Conservation (phyloP, 1,140 invertebrate species). For the Lepidotrigona ventralis region DNA sequence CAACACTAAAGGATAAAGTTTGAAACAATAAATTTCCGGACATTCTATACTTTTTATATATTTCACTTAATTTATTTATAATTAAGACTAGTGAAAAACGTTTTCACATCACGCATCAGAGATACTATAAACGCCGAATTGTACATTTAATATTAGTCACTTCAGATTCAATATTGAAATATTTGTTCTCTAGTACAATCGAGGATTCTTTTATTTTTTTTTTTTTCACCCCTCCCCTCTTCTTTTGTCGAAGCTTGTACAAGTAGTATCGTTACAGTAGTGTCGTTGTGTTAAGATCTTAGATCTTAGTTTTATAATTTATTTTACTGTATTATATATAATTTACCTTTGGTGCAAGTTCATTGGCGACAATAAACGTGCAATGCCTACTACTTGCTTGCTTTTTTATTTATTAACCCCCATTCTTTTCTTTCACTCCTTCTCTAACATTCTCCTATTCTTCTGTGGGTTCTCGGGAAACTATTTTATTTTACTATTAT, state of each 20-base stretch:
- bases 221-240: no score
- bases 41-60: neutral
- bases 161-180: constrained; percentile 53
- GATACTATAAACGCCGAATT: neutral
- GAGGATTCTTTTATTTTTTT: constrained; percentile 13
- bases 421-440: constrained; percentile 66
- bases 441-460: constrained; percentile 63
- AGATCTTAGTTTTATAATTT: constrained; percentile 60
- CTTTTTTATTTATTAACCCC: constrained; percentile 76
- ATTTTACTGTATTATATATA: constrained; percentile 59
- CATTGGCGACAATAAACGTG: constrained; percentile 72
- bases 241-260: constrained; percentile 44
- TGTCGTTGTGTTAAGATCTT: constrained; percentile 51
- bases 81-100: neutral
- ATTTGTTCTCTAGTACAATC: constrained; percentile 32
- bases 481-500: constrained; percentile 15
- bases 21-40: no score
- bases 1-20: no score
- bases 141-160: constrained; percentile 35
- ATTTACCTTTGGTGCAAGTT: constrained; percentile 62
- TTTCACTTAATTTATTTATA: constrained; percentile 21
- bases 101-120: neutral
- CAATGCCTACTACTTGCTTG: constrained; percentile 73
- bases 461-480: constrained; percentile 41
- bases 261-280: constrained; percentile 51